Conservation (phyloP, 1,140 invertebrate genomes). For the Neodiprion lecontei region DNA sequence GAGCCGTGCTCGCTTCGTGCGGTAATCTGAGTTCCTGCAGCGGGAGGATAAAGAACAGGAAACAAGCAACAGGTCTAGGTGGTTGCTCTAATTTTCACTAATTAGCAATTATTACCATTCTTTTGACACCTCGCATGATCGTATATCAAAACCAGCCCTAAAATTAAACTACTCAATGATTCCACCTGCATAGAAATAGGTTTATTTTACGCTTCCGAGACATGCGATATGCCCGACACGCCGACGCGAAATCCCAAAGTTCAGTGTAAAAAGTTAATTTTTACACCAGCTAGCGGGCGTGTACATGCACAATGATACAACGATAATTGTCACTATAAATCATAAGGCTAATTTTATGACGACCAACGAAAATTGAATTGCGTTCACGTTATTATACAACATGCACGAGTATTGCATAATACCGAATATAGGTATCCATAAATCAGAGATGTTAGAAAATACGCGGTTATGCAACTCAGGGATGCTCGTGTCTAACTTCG, state of each 20-base stretch:
- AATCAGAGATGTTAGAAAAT: too few relatives aligned
- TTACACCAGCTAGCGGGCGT: too few relatives aligned
- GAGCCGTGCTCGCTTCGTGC: not conserved
- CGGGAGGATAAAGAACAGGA: slow-evolving; percentile 3
- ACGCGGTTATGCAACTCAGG: too few relatives aligned
- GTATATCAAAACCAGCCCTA: not conserved
- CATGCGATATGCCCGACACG: not conserved
- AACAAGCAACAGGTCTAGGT: slow-evolving; percentile 4
- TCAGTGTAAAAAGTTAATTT: not conserved
- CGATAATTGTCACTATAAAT: too few relatives aligned
- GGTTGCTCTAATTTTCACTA: not conserved
- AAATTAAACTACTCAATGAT: slow-evolving; percentile 9
- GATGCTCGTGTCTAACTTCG: too few relatives aligned
- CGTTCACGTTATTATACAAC: too few relatives aligned
- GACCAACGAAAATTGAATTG: too few relatives aligned
- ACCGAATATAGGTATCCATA: too few relatives aligned
- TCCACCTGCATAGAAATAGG: slow-evolving; percentile 5
- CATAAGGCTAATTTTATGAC: too few relatives aligned
- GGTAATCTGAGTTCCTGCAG: not conserved
- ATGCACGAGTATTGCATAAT: too few relatives aligned
- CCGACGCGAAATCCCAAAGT: not conserved
- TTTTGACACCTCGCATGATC: slow-evolving; percentile 13
- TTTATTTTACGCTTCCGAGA: slow-evolving; percentile 4
- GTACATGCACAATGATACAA: too few relatives aligned
- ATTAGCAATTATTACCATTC: slow-evolving; percentile 11